Evolutionary conservation across 2,797 vertebrate species (phyloP).

Genomic region (Onychomys arenicola): DNA sequence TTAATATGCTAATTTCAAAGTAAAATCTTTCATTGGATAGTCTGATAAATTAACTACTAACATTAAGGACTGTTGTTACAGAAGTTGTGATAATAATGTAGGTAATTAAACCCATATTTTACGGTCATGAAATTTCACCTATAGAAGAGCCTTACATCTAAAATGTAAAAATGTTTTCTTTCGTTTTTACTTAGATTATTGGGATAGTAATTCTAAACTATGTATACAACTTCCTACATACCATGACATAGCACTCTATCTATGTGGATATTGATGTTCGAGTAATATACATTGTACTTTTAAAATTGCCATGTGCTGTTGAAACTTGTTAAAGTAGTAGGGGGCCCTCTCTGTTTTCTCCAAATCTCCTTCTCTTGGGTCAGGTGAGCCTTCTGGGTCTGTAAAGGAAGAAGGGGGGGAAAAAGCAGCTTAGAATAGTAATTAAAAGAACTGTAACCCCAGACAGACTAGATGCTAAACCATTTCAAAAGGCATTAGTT

Average conservation of each 20-base stretch:
- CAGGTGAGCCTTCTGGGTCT: not conserved
- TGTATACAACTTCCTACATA: not conserved
- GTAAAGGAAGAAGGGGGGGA: not conserved
- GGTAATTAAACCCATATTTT: conserved; percentile 67
- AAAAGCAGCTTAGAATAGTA: not conserved
- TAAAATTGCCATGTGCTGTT: not conserved
- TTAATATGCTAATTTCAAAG: conserved; percentile 62
- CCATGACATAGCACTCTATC: not conserved
- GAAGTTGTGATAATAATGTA: conserved; percentile 64
- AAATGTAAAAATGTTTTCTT: not conserved
- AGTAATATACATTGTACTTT: not conserved
- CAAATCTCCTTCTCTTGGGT: not conserved
- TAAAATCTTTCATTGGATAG: conserved; percentile 67
- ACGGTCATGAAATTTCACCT: conserved; percentile 59
- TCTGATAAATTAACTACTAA: conserved; percentile 75
- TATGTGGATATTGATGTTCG: not conserved
- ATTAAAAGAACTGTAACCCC: not conserved
- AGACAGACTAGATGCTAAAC: not conserved
- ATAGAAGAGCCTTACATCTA: not conserved
- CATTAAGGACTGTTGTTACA: conserved; percentile 68
- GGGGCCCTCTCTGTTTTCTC: not conserved
- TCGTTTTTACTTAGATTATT: not conserved
- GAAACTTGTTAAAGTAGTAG: not conserved
- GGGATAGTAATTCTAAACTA: not conserved
- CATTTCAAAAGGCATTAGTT: not conserved